A percentile compares a stretch with the other conserved stretches of the same genome.
Evolutionary conservation across 2,113 vertebrate species (phyloP).

Genomic region (Candoia aspera): DNA sequence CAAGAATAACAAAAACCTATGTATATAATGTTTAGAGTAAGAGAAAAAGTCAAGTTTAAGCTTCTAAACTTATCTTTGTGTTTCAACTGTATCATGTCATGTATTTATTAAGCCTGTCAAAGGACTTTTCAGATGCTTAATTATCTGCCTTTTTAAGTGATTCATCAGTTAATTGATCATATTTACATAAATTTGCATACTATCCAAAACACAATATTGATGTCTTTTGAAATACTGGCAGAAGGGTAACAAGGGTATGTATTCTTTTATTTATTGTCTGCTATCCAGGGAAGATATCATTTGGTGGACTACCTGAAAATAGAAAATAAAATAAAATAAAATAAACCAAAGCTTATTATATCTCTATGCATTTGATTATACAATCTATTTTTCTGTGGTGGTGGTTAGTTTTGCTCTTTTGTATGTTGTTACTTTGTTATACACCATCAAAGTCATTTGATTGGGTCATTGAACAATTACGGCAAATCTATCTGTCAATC

Average conservation of each 20-base stretch:
- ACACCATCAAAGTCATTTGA: background rate
- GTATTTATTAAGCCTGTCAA: conserved; percentile 16
- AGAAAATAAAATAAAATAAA: background rate
- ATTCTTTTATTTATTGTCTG: background rate
- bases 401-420: background rate
- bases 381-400: background rate
- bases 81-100: background rate
- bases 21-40: background rate
- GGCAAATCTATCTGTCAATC: background rate
- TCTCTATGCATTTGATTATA: background rate
- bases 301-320: background rate
- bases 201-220: background rate
- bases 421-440: background rate
- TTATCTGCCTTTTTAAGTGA: conserved; percentile 17
- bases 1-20: background rate
- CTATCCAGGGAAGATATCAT: background rate
- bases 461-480: background rate
- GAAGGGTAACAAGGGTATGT: background rate
- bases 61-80: background rate
- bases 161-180: conserved; percentile 29
- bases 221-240: background rate
- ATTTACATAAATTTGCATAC: conserved; percentile 36
- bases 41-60: background rate
- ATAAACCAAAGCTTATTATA: background rate
- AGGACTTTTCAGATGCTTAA: conserved; percentile 11